These are phyloP conservation scores for Synanthedon tipuliformis DNA, from an alignment of 2,888 invertebrate species.

Conservation along the genomic window DNA sequence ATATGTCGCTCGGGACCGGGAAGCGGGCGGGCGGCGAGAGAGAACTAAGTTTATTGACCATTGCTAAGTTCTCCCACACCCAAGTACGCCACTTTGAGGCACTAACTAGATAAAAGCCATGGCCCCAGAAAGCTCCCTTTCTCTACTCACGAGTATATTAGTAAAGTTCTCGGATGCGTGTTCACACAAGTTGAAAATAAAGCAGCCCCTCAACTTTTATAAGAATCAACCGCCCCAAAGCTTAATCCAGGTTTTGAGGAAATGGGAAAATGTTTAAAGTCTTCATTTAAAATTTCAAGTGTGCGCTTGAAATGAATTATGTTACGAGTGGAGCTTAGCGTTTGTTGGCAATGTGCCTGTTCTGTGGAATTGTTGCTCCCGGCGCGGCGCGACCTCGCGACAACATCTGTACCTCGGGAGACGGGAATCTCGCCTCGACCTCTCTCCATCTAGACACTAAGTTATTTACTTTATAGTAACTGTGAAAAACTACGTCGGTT, in stretches of 20 bases:
- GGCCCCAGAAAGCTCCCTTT: constrained; percentile 44
- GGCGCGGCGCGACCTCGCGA: constrained; percentile 11
- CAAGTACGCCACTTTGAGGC: constrained; percentile 52
- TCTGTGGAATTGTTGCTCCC: constrained; percentile 26
- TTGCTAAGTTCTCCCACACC: constrained; percentile 41
- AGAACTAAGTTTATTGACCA: constrained; percentile 56
- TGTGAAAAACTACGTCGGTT: no score
- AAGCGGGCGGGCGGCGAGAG: not conserved
- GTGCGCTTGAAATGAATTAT: constrained; percentile 1
- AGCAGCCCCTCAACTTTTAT: not conserved
- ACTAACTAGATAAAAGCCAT: constrained; percentile 55
- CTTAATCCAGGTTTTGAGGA: not conserved
- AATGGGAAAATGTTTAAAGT: not conserved
- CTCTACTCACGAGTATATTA: constrained; percentile 61
- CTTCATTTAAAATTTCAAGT: constrained; percentile 1
- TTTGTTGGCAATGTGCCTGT: constrained; percentile 50
- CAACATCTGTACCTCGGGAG: constrained; percentile 16
- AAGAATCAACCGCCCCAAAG: constrained; percentile 8
- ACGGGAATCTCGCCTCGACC: constrained; percentile 3
- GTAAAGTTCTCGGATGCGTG: constrained; percentile 55
- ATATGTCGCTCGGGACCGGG: not conserved
- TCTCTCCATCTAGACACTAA: constrained; percentile 3
- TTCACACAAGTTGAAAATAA: constrained; percentile 28
- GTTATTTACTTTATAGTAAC: no score
- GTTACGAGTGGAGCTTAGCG: constrained; percentile 10